These are phyloP conservation scores for Platycheirus albimanus DNA, from an alignment of 2,888 invertebrate species.

Conservation along the genomic window DNA sequence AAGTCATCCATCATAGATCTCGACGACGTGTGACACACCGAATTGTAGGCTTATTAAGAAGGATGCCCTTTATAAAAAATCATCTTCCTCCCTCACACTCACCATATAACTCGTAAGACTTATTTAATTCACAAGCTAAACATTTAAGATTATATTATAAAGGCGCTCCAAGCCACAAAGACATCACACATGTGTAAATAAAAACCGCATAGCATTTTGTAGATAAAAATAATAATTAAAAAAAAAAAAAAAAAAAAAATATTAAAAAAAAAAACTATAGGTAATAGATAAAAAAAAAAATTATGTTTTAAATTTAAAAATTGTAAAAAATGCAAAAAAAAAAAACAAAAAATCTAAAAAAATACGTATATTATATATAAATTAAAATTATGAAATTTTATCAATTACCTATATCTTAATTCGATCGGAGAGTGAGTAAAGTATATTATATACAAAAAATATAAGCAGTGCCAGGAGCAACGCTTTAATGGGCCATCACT, in stretches of 20 bases:
- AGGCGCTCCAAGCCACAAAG: constrained; percentile 44
- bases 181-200: constrained; percentile 69
- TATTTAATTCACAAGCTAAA: constrained; percentile 59
- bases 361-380: constrained; percentile 18
- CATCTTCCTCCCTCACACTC: constrained; percentile 48
- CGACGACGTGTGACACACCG: constrained; percentile 82
- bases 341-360: too few relatives aligned
- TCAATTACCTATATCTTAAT: constrained; percentile 36
- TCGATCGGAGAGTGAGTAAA: constrained; percentile 61
- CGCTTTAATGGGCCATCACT: not conserved
- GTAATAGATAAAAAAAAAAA: constrained; percentile 9
- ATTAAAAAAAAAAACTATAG: constrained; percentile 25
- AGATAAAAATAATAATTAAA: constrained; percentile 53
- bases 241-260: constrained; percentile 3
- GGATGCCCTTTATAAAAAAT: constrained; percentile 22
- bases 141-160: constrained; percentile 26
- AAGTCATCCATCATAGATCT: constrained; percentile 82
- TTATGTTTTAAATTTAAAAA: constrained; percentile 46
- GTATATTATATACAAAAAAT: constrained; percentile 1
- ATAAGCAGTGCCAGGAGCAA: not conserved
- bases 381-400: constrained; percentile 48
- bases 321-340: constrained; percentile 42
- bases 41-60: constrained; percentile 52
- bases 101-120: constrained; percentile 59
- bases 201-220: constrained; percentile 70